A percentile compares a stretch with the other conserved stretches of the same genome.
Conservation (phyloP, 2,888 invertebrate species). For the Agrypnus murinus region DNA sequence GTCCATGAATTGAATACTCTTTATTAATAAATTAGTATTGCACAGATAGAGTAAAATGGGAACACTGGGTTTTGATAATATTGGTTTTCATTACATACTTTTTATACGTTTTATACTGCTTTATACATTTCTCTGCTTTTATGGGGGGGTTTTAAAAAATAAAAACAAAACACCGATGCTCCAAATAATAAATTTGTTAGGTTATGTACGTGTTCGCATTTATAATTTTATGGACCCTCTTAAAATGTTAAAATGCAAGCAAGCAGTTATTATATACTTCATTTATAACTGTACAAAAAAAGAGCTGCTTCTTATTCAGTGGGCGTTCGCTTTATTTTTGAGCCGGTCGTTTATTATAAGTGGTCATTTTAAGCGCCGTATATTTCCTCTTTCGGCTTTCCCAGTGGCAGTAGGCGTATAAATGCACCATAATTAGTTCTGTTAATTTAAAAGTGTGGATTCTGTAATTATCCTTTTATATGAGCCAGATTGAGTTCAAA, state of each 20-base stretch:
- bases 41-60: too few species aligned
- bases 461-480: conserved; percentile 38
- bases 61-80: too few species aligned
- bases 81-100: too few species aligned
- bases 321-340: conserved; percentile 46
- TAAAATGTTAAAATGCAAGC: conserved; percentile 9
- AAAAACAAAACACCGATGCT: conserved; percentile 7
- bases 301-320: conserved; percentile 37
- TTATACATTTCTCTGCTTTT: too few species aligned
- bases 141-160: not conserved
- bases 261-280: conserved; percentile 39
- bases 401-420: conserved; percentile 48
- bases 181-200: conserved; percentile 30
- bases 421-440: conserved; percentile 44
- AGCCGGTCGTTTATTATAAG: conserved; percentile 41
- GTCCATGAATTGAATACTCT: too few species aligned
- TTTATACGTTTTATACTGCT: too few species aligned
- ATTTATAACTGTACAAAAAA: conserved; percentile 44
- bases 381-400: conserved; percentile 38
- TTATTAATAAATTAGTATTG: too few species aligned
- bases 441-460: conserved; percentile 46
- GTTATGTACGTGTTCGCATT: conserved; percentile 28
- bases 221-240: conserved; percentile 21
- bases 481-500: conserved; percentile 7
- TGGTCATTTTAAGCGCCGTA: conserved; percentile 34